phyloP scores from a whole-genome alignment of 53 echinoderm and acorn worm genomes.

The Astropecten irregularis region DNA sequence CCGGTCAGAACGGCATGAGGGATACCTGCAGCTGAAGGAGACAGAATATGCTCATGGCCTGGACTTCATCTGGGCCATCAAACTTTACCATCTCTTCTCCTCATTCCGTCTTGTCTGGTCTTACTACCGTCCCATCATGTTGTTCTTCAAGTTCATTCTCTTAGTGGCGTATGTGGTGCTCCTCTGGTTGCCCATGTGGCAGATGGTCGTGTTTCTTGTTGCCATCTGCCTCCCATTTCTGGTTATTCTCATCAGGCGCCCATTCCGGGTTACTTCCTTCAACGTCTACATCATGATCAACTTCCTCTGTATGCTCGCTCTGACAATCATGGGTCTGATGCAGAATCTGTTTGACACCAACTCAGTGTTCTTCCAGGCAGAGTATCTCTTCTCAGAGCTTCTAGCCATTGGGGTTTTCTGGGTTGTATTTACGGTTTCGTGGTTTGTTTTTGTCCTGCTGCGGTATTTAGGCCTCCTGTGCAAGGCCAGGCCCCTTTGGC shows the following conservation, averaged over 20 bases:
- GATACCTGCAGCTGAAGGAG: slow-evolving; percentile 96
- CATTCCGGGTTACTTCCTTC: slow-evolving; percentile 87
- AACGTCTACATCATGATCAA: slow-evolving; percentile 81
- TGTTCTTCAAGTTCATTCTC: slow-evolving; percentile 81
- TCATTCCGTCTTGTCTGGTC: slow-evolving; percentile 95
- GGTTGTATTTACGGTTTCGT: slow-evolving; percentile 68
- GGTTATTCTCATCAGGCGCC: slow-evolving; percentile 76
- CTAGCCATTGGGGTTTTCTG: slow-evolving; percentile 68
- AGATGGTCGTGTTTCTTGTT: slow-evolving; percentile 67
- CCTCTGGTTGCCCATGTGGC: slow-evolving; percentile 79
- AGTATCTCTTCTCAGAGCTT: slow-evolving; percentile 79
- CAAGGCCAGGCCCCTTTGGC: slow-evolving; percentile 82
- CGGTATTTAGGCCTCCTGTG: slow-evolving; percentile 82
- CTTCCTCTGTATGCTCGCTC: slow-evolving; percentile 72
- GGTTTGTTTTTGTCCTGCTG: slow-evolving; percentile 79
- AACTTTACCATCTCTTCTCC: slow-evolving; percentile 92
- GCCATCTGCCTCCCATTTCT: slow-evolving; percentile 74
- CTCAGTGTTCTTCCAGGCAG: slow-evolving; percentile 85
- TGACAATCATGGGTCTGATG: slow-evolving; percentile 82
- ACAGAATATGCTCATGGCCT: slow-evolving; percentile 86
- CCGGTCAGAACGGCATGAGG: slow-evolving; percentile 88
- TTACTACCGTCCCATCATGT: slow-evolving; percentile 90
- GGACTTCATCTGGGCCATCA: slow-evolving; percentile 90
- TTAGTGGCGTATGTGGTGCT: slow-evolving; percentile 75
- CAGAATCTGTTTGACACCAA: slow-evolving; percentile 74